Base-by-base conservation (phyloP, 2,888 invertebrate genomes). In the Melipona bicolor region DNA sequence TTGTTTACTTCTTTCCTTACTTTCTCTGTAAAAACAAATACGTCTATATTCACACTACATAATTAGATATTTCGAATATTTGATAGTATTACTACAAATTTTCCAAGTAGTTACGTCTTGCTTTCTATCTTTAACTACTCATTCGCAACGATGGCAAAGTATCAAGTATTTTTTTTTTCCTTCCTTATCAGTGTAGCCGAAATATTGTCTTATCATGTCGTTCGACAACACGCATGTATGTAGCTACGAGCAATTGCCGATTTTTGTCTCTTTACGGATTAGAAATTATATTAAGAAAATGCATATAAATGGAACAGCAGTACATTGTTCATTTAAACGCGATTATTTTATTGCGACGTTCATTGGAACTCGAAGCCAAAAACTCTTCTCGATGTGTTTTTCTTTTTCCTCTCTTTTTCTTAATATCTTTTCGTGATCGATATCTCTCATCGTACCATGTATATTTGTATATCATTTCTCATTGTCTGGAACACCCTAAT, bases 401-500 rank as follows among this genome's bases (percentile, higher is more conserved):
- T n/a, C 2, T 3, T 4, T 32, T 13, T 13, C 4, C 4, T 19
- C 19, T n/a, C 32, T 36, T 43, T 13, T n/a, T 49, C 11, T 3
- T 19, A 19, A 27, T 27, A 54, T 43, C 21, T 36, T 21, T 50
- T 21, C 36, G 11, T 6, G 24, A 54, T 36, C 21, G 65, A 17
- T 32, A 36, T 56, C 21, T 78, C 11, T 24, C 21, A 13, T n/a
- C n/a, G n/a, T 59, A 27, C 17, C 43, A 43, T 43, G 43, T 43
- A 17, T 17, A 17, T 49, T 24, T 68, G 24, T n/a, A 15, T 43
- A 19, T 49, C 6, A 21, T 61, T 68, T 49, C 36, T 90, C 92
- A 93, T 89, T 93, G 94, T 94, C 94, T 94, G 94, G 94, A 94
- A 94, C 94, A 93, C 91, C 94, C 94, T 94, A 93, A 94, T 93